phyloP scores from a whole-genome alignment of 2,888 invertebrate species.

The Cephus sareptanus region DNA sequence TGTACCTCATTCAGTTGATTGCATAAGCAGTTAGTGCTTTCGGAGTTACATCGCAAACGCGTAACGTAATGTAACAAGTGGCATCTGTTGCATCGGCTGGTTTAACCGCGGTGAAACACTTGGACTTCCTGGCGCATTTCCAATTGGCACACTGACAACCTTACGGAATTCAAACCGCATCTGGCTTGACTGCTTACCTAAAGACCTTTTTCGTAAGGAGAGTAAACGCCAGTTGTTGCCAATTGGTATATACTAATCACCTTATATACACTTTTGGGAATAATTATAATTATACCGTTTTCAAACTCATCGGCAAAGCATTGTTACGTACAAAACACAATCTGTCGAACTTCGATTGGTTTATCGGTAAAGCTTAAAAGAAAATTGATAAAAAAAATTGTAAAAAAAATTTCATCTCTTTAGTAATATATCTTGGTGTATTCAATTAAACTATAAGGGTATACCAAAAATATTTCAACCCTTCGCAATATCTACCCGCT shows the following conservation, averaged over 20 bases:
- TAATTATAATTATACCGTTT: not conserved
- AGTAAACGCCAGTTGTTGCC: not conserved
- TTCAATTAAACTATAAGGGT: not conserved
- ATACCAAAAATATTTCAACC: not conserved
- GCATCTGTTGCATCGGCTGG: constrained; percentile 61
- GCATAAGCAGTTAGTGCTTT: not conserved
- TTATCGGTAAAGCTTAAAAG: not conserved
- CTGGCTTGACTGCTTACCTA: not conserved
- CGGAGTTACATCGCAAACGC: not conserved
- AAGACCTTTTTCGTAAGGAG: not conserved
- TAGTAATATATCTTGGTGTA: not conserved
- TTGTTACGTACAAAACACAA: too few relatives aligned
- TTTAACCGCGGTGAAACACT: constrained; percentile 54
- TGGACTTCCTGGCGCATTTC: constrained; percentile 57
- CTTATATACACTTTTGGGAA: too few relatives aligned
- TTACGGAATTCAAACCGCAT: constrained; percentile 40
- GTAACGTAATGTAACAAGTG: constrained; percentile 57
- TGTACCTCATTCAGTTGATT: not conserved
- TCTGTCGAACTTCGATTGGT: not conserved
- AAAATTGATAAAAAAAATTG: not conserved
- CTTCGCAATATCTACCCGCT: not conserved
- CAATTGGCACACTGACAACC: constrained; percentile 59
- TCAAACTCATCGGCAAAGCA: too few relatives aligned
- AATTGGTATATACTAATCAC: not conserved
- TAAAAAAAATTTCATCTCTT: not conserved